Percentiles rank a stretch among this genome's conserved stretches.
Conservation (phyloP, 2,113 vertebrate genomes). For the Scytalopus superciliaris region DNA sequence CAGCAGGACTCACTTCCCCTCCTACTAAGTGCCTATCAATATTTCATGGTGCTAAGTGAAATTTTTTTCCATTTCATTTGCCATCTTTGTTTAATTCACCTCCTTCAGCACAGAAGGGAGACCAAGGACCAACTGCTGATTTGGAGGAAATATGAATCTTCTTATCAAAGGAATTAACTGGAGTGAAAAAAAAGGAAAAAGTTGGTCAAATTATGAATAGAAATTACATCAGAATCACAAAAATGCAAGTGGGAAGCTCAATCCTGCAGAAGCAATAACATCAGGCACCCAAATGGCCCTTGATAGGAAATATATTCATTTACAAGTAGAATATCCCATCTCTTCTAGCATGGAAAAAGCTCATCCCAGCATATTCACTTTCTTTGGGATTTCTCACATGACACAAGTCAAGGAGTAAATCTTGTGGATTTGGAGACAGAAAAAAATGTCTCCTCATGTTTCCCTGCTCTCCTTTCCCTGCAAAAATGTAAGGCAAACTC, state of each 20-base stretch:
- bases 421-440: not conserved
- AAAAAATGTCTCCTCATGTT: not conserved
- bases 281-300: not conserved
- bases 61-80: constrained; percentile 13
- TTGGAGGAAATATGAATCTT: not conserved
- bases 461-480: not conserved
- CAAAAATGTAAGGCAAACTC: not conserved
- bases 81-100: constrained; percentile 41
- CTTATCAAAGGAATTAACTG: not conserved
- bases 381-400: not conserved
- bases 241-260: not conserved
- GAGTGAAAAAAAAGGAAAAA: not conserved
- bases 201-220: not conserved
- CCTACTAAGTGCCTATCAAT: constrained; percentile 21
- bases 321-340: not conserved
- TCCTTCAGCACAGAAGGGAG: not conserved
- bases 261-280: not conserved
- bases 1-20: not conserved
- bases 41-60: constrained; percentile 30
- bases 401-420: not conserved
- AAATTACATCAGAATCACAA: not conserved
- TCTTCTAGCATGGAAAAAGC: not conserved
- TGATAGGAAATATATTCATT: not conserved
- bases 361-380: not conserved
- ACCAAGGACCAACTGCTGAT: not conserved